A percentile compares a stretch with the other conserved stretches of the same genome.
These are phyloP conservation scores for Cyphomyrmex costatus DNA, from an alignment of 1,140 invertebrate species.

Conservation along the genomic window DNA sequence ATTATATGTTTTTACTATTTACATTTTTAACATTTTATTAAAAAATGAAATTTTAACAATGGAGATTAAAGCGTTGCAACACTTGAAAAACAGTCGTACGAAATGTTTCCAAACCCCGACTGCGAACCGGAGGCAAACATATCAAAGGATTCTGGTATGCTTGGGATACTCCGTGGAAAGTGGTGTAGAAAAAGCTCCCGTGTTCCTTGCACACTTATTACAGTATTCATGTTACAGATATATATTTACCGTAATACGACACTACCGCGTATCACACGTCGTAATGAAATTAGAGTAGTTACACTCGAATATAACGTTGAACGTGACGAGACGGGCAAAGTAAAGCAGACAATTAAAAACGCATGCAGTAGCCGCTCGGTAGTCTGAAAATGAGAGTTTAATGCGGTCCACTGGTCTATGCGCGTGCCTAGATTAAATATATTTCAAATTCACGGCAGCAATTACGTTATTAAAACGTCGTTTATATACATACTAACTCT, in stretches of 20 bases:
- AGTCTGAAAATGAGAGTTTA: slow-evolving; percentile 41
- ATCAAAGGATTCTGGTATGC: not conserved
- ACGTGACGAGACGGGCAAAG: slow-evolving; percentile 29
- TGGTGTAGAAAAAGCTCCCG: not conserved
- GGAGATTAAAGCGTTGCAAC: not conserved
- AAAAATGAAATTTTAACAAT: not conserved
- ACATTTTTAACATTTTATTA: not conserved
- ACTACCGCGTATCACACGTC: not conserved
- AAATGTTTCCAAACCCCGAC: not conserved
- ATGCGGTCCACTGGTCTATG: slow-evolving; percentile 10
- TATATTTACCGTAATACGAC: slow-evolving; percentile 38
- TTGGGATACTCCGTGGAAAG: not conserved
- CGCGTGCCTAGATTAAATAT: slow-evolving; percentile 25
- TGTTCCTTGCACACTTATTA: not conserved
- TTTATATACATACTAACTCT: slow-evolving; percentile 10
- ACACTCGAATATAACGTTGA: slow-evolving; percentile 23
- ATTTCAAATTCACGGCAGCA: slow-evolving; percentile 9
- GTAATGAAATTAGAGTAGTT: slow-evolving; percentile 56
- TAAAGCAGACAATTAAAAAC: slow-evolving; percentile 53
- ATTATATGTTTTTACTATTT: too few species aligned
- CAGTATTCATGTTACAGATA: not conserved
- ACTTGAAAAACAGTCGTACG: too few species aligned
- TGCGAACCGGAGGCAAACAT: not conserved
- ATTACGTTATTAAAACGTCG: slow-evolving; percentile 42
- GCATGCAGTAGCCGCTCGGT: not conserved